Evolutionary conservation across 2,888 invertebrate genomes (phyloP).

Genomic region (Dorcus hopei): DNA sequence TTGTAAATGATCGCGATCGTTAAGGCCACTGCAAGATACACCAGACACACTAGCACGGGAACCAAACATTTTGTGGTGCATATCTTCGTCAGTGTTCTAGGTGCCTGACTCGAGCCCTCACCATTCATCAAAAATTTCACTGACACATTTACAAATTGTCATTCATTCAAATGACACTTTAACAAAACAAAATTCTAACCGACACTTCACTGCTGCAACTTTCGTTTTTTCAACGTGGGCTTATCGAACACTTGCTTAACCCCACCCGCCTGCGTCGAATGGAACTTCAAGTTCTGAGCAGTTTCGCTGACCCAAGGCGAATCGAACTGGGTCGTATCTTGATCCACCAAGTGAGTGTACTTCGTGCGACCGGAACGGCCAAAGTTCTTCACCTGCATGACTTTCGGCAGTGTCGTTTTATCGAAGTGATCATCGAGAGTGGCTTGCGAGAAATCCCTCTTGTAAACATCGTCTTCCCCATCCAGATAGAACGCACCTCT

Average conservation of each 20-base stretch:
- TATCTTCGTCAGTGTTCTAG: background rate
- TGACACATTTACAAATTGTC: too few relatives aligned
- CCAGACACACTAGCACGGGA: background rate
- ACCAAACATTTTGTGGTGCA: background rate
- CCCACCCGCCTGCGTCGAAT: constrained; percentile 85
- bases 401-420: constrained; percentile 97
- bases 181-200: too few relatives aligned
- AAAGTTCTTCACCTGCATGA: constrained; percentile 99
- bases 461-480: constrained; percentile 85
- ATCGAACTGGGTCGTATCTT: constrained; percentile 97
- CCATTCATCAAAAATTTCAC: too few relatives aligned
- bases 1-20: background rate
- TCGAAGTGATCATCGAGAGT: constrained; percentile 99
- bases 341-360: constrained; percentile 98
- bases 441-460: constrained; percentile 91
- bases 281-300: constrained; percentile 82
- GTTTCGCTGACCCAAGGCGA: constrained; percentile 96
- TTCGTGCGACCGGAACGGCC: constrained; percentile 98
- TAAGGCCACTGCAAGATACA: background rate
- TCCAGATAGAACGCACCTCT: constrained; percentile 98
- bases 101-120: too few relatives aligned
- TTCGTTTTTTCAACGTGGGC: constrained; percentile 67
- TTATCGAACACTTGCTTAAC: constrained; percentile 90
- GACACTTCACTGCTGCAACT: constrained; percentile 30
- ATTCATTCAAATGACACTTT: too few relatives aligned